Base-by-base conservation (phyloP, 2,797 vertebrate species). In the Myotis pilosus region DNA sequence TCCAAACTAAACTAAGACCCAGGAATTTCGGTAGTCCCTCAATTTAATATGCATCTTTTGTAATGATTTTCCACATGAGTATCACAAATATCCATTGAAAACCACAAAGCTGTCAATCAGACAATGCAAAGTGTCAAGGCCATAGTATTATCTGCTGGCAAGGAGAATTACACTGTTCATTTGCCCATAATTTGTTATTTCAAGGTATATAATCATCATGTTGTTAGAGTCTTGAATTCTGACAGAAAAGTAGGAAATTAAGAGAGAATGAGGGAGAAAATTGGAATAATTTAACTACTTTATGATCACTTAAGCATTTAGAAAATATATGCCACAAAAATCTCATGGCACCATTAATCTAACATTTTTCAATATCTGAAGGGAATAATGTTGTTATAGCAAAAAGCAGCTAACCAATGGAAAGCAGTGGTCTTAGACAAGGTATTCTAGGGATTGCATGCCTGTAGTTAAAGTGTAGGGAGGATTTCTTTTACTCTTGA, bases 11-110 rank as follows among this genome's bases (percentile, higher is more conserved):
- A 80, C 22, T 71, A 95, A 97, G 91, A 97, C 28, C 49, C 78
- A 95, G 44, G 86, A 96, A 96, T 97, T 97, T 92, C 97, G 64
- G 69, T 95, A 96, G 60, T 94, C 68, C 60, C 81, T 83, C 64
- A 76, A 94, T 97, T 97, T 98, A 97, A 96, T 85, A 97, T 96
- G 94, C 88, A 85, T 97, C 92, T 95, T 96, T 97, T 97, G 68
- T 90, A 97, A 94, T 97, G 93, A 97, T 97, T 98, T 98, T 98
- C 96, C 95, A 98, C 81, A 92, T 90, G 92, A 97, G 97, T 98
- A 97, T 97, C 78, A 96, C 93, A 96, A 97, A 97, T 90, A 98
- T 15, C 87, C 95, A 93, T 72, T 64, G 96, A 97, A 97, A 89
- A 75, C 23, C 86, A 85, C 17, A 87, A 76, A 95, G 79, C 94